Evolutionary conservation across 2,888 invertebrate genomes (phyloP), one percentile per base, ranked within the genome.

Genomic region (Azorinus chamasolen): DNA sequence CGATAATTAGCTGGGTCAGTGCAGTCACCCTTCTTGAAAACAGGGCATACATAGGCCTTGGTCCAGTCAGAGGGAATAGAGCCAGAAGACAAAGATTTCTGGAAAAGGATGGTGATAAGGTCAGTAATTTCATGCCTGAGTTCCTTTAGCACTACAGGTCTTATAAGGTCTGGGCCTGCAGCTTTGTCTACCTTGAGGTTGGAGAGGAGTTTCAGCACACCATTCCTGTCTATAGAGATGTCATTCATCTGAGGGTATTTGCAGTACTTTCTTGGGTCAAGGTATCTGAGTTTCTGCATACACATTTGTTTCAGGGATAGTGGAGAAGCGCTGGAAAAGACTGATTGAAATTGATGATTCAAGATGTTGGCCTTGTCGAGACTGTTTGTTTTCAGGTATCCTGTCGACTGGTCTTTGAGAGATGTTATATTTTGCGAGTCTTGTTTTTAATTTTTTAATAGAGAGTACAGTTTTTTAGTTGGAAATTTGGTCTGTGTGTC

Each of bases 1-100:
- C 66, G 37, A 32, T 66, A 66, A 24, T 66, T 66, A 4, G 66
- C 14, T 46, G 50, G 58, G 57, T 58, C 48, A 58, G 25, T 46
- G 14, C 16, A 58, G 37, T 66, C 58, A 25, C 58, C 66, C 27
- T 58, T 66, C 37, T 66, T 50, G 24, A 37, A 65, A 2, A 54
- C 10, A 20, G 64, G 45, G 43, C 45, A 25, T 5, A 48, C 57
- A 41, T 58, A 32, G 37, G 58, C 58, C 18, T 39, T 50, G 22
- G 37, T 50, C 59, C 66, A 66, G 51, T 68, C 68, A 20, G 39
- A 45, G 12, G 59, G 53, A 22, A 65, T 32, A 14, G 24, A 32
- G 6, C 57, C 57, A 12, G 32, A 25, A 5, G 14, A 16, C 5
- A 53, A 43, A 43, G 54, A 58, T 25, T 53, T 55, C 22, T 62